Percentiles rank a stretch among this genome's conserved stretches.
Conservation (phyloP, 64 coral and sea anemone species). For the Montipora sp. region DNA sequence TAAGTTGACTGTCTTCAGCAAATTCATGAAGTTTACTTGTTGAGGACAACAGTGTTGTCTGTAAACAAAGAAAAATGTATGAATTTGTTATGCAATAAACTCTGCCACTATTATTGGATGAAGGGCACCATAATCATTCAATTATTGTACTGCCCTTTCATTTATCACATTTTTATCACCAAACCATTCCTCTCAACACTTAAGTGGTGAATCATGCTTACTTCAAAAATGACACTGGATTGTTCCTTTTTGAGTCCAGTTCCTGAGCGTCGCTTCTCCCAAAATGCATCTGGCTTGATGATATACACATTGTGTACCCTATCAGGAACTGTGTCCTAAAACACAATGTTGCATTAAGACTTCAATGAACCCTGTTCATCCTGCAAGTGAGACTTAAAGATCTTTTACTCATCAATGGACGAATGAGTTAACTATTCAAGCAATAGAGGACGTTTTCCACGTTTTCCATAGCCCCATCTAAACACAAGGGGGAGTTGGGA, state of each 20-base stretch:
- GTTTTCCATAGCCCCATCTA: no score
- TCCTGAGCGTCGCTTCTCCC: slow-evolving; percentile 94
- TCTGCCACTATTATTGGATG: no score
- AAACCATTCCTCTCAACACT: background rate
- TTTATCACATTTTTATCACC: no score
- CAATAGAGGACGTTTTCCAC: no score
- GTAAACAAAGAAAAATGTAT: background rate
- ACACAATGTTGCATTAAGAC: background rate
- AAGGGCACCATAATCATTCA: no score
- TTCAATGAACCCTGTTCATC: background rate
- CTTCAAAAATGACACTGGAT: slow-evolving; percentile 84
- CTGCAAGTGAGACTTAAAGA: no score
- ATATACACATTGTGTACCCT: slow-evolving; percentile 85
- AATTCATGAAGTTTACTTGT: slow-evolving; percentile 84
- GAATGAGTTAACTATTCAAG: no score
- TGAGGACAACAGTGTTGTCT: slow-evolving; percentile 96
- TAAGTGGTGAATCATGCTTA: background rate
- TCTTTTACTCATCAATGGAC: no score
- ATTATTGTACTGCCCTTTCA: no score
- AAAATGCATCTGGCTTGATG: slow-evolving; percentile 98
- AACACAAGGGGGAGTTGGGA: no score
- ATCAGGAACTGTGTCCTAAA: slow-evolving; percentile 57
- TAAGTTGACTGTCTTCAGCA: slow-evolving; percentile 84
- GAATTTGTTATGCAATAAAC: background rate
- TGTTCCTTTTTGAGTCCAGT: slow-evolving; percentile 83